Conservation (phyloP, 2,888 invertebrate species). For the Ametastegia equiseti region DNA sequence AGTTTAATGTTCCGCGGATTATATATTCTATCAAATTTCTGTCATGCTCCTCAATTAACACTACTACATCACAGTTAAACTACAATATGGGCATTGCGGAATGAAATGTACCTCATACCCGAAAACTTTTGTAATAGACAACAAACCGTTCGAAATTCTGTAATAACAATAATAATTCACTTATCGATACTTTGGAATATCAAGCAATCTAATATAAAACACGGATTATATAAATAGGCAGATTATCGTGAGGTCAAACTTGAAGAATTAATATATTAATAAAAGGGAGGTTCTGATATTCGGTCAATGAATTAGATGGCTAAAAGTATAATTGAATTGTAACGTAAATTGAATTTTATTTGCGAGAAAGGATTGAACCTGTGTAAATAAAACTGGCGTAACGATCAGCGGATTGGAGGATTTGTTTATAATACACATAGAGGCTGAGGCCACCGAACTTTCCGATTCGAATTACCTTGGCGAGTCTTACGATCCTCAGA, state of each 20-base stretch:
- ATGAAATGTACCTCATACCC: constrained; percentile 5
- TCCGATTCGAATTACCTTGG: constrained; percentile 36
- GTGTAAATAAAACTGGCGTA: neutral
- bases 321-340: neutral
- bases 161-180: neutral
- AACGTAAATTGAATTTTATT: neutral
- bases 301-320: too few species aligned
- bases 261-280: neutral
- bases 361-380: neutral
- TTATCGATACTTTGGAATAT: too few species aligned
- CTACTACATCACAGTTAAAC: neutral
- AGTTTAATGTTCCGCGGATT: neutral
- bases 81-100: neutral
- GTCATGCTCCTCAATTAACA: neutral
- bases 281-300: too few species aligned
- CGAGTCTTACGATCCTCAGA: constrained; percentile 29
- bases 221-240: too few species aligned
- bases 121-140: neutral
- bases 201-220: too few species aligned
- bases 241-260: neutral
- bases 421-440: neutral
- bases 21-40: neutral
- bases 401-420: neutral
- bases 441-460: constrained; percentile 40
- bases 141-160: constrained; percentile 4